Conservation (phyloP, 2,113 vertebrate species). For the Strigops habroptila region DNA sequence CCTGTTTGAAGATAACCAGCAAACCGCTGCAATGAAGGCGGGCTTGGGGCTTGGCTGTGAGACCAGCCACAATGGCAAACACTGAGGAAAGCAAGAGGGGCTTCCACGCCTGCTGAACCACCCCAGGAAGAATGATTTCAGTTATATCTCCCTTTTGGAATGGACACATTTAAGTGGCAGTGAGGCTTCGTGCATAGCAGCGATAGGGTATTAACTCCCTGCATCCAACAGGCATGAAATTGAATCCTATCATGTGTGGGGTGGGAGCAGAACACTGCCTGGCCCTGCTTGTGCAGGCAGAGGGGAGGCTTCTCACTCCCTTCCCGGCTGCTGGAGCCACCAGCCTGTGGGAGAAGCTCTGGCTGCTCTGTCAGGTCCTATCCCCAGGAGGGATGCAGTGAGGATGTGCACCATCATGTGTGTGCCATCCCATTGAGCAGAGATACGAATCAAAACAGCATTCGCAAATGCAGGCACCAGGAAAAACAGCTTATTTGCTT, state of each 20-base stretch:
- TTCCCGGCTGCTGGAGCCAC: accelerated
- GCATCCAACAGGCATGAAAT: constrained; percentile 48
- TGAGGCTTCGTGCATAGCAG: not conserved
- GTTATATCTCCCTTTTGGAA: constrained; percentile 15
- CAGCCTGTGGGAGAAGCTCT: not conserved
- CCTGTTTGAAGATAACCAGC: not conserved
- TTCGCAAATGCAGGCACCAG: accelerated
- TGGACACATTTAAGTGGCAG: not conserved
- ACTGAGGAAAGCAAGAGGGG: not conserved
- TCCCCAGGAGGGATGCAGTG: not conserved
- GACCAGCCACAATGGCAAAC: not conserved
- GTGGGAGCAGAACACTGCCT: not conserved
- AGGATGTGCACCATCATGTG: not conserved
- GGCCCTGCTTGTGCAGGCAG: not conserved
- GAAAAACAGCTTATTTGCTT: not conserved
- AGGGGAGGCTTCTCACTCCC: too few relatives aligned
- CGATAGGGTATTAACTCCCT: not conserved
- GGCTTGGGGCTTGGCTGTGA: not conserved
- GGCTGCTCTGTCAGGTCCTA: not conserved
- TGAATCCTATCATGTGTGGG: not conserved
- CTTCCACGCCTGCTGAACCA: not conserved
- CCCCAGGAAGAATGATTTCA: not conserved
- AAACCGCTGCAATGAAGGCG: not conserved
- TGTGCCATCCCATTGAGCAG: not conserved
- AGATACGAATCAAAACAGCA: accelerated